Evolutionary conservation across 2,888 invertebrate species (phyloP).

Genomic region (Aphrophora alni): DNA sequence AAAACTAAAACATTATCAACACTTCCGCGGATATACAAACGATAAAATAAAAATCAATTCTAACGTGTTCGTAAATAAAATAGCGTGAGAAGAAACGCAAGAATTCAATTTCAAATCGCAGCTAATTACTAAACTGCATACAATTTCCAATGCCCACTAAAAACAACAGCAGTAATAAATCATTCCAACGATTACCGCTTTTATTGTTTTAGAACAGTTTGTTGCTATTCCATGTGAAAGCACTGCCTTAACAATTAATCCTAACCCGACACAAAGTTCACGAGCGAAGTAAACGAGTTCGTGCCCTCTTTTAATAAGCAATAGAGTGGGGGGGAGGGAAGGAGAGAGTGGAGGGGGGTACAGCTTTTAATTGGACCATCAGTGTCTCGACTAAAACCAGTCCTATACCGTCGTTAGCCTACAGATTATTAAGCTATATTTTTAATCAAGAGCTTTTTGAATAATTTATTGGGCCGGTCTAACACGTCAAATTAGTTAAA

Average conservation of each 20-base stretch:
- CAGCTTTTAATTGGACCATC: not conserved
- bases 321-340: not conserved
- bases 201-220: not conserved
- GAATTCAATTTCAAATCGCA: not conserved
- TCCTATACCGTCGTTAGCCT: not conserved
- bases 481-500: slow-evolving; percentile 47
- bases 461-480: slow-evolving; percentile 44
- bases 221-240: not conserved
- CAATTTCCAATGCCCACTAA: not conserved
- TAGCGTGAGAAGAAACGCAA: not conserved
- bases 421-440: slow-evolving; percentile 47
- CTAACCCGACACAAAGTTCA: too few species aligned
- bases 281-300: too few species aligned
- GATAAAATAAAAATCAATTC: too few species aligned
- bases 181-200: not conserved
- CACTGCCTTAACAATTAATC: too few species aligned
- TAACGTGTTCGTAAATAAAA: too few species aligned
- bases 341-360: too few species aligned
- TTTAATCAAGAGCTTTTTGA: slow-evolving; percentile 48
- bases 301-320: too few species aligned
- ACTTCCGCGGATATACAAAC: too few species aligned
- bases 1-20: too few species aligned
- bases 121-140: not conserved
- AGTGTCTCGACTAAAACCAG: not conserved
- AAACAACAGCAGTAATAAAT: not conserved